Conservation (phyloP, 2,113 vertebrate genomes). For the Phylloscopus trochilus region DNA sequence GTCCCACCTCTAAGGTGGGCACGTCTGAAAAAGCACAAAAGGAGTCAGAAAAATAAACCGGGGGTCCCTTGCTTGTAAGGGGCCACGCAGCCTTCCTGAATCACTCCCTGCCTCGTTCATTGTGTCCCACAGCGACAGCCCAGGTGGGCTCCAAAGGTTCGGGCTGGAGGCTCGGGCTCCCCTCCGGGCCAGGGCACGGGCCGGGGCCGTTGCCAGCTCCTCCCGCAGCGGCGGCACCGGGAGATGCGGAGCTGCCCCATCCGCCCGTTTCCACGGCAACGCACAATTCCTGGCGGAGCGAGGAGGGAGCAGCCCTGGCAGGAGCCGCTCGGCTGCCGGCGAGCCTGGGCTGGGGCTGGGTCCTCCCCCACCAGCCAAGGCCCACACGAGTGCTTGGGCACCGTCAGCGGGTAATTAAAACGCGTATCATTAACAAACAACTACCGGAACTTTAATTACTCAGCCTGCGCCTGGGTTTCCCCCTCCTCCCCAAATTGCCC, state of each 20-base stretch:
- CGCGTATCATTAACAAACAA: background rate
- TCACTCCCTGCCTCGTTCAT: too few species aligned
- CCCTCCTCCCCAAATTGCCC: background rate
- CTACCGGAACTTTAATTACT: slow-evolving; percentile 53
- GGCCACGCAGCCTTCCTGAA: too few species aligned
- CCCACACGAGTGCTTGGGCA: background rate
- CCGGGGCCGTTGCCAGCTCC: background rate
- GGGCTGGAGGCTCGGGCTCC: background rate
- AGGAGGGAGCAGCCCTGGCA: background rate
- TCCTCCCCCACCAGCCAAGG: background rate
- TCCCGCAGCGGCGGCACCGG: background rate
- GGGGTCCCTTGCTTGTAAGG: too few species aligned
- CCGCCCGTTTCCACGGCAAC: background rate
- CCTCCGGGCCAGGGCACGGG: background rate
- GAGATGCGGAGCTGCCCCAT: background rate
- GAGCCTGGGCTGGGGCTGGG: background rate
- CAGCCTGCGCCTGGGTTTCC: background rate
- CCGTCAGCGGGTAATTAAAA: slow-evolving; percentile 48
- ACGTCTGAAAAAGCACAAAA: too few species aligned
- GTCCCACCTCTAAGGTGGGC: too few species aligned
- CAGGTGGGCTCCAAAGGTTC: background rate
- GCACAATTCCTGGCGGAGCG: background rate
- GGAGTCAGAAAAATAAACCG: too few species aligned
- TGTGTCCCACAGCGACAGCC: too few species aligned
- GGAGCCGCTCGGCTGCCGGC: background rate